phyloP scores from a whole-genome alignment of 1,140 invertebrate genomes.

The Drosophila oshimai region DNA sequence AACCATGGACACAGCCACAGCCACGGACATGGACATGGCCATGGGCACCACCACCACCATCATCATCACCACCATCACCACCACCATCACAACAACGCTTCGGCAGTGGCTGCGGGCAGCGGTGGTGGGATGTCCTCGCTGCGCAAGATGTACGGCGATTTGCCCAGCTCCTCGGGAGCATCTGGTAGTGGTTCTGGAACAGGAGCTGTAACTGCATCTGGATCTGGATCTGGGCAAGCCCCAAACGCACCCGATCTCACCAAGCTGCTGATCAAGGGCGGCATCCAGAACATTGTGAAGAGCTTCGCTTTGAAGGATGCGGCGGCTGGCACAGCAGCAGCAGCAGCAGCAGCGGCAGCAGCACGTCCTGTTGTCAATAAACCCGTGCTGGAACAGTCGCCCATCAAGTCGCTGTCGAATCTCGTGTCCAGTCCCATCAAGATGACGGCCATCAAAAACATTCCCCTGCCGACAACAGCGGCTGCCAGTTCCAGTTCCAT shows the following conservation, averaged over 20 bases:
- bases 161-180: neutral
- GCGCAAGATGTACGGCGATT: slow-evolving; percentile 34
- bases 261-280: slow-evolving; percentile 83
- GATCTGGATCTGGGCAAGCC: neutral
- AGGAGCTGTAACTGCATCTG: neutral
- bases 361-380: no score
- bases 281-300: slow-evolving; percentile 84
- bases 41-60: slow-evolving; percentile 51
- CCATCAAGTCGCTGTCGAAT: slow-evolving; percentile 86
- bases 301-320: slow-evolving; percentile 59
- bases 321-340: no score
- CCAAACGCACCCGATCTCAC: slow-evolving; percentile 64
- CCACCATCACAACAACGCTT: slow-evolving; percentile 44
- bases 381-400: slow-evolving; percentile 84
- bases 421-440: slow-evolving; percentile 85
- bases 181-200: neutral
- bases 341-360: no score
- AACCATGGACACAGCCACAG: slow-evolving; percentile 45
- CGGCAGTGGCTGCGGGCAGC: slow-evolving; percentile 46
- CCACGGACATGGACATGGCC: slow-evolving; percentile 38
- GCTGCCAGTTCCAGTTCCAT: neutral
- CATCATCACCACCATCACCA: slow-evolving; percentile 56
- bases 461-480: slow-evolving; percentile 67
- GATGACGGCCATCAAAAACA: slow-evolving; percentile 76
- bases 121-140: slow-evolving; percentile 26